A percentile compares a stretch with the other conserved stretches of the same genome.
phyloP scores from a whole-genome alignment of 2,113 vertebrate species.

The Lethenteron reissneri region DNA sequence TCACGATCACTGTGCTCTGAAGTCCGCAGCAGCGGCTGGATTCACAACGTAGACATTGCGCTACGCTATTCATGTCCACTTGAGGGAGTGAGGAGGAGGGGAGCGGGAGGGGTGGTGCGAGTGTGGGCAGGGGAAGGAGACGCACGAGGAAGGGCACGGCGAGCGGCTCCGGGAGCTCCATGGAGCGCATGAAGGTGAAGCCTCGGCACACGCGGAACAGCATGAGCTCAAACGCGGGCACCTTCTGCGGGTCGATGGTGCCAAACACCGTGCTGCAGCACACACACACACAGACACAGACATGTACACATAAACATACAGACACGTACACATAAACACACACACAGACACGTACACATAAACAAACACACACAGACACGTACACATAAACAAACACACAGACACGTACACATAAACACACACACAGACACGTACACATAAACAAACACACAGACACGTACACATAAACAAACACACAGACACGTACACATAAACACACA shows the following conservation, averaged over 20 bases:
- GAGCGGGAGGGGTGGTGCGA: neutral
- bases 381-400: too few relatives aligned
- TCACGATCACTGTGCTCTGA: too few relatives aligned
- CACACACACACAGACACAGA: neutral
- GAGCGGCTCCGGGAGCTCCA: conserved; percentile 46
- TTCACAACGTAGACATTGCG: too few relatives aligned
- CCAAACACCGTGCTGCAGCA: conserved; percentile 50
- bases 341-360: neutral
- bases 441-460: neutral
- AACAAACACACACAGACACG: neutral
- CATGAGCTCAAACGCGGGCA: conserved; percentile 54
- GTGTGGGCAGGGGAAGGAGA: neutral
- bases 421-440: neutral
- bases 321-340: neutral
- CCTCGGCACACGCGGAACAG: conserved; percentile 73
- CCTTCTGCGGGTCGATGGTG: conserved; percentile 59
- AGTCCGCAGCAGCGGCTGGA: too few relatives aligned
- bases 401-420: neutral
- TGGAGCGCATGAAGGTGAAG: conserved; percentile 66
- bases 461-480: neutral
- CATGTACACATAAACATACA: neutral
- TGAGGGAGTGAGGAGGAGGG: neutral
- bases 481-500: neutral
- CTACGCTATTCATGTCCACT: too few relatives aligned
- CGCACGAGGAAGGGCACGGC: conserved; percentile 19